Evolutionary conservation across 2,888 invertebrate genomes (phyloP), one percentile per base, ranked within the genome.

Genomic region (Nowickia ferox): DNA sequence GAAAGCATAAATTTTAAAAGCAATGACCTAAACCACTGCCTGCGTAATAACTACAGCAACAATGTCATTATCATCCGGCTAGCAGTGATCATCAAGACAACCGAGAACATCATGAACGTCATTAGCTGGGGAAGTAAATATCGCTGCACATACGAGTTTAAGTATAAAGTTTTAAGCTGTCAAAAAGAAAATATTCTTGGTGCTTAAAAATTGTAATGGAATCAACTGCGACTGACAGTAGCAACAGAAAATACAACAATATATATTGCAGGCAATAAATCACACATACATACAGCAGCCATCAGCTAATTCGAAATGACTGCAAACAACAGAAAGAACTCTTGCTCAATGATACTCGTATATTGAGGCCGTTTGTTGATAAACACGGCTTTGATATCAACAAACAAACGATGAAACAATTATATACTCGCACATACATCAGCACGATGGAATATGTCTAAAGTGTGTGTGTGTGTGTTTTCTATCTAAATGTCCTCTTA

Each of bases 1-100:
- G 72, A 75, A 68, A 74, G 55, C 66, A 72, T 68, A 76, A 69
- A 78, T 65, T 38, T 69, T 57, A 72, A 72, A 77, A 66, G 72
- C 78, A 84, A 46, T 84, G 84, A 84, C 75, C 71, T 65, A 80
- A 75, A 76, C 79, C 69, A 66, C 57, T 80, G 51, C 9, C 19
- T 80, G 51, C 9, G 19, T 13, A 72, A 72, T 22, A 51, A 51
- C 40, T n/a, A 44, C 42, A 40, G 19, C 48, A 59, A 61, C 57
- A 46, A 42, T 46, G 38, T 13, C n/a, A 79, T 75, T 69, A 30
- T 72, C 53, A 44, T 77, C 44, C n/a, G 71, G 44, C 40, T 72
- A 59, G 42, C 30, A 69, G 61, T 66, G 57, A 68, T 84, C 51
- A 61, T 78, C 68, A 72, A 57, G 48, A 2, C 19, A 46, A 40